These are phyloP conservation scores for Eilema caniola DNA, from an alignment of 2,888 invertebrate genomes.

Conservation along the genomic window DNA sequence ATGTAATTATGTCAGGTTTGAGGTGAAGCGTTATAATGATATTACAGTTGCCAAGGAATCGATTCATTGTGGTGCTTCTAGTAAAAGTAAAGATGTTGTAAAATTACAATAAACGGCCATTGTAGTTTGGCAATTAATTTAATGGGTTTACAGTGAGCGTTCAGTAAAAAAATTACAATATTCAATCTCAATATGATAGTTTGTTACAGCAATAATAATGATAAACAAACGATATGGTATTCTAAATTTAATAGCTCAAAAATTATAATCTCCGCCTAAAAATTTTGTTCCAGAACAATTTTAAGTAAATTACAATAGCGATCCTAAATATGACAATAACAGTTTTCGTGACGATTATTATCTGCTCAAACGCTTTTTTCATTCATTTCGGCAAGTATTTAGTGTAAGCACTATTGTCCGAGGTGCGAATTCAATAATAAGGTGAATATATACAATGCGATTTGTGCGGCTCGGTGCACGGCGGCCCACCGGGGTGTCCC, in stretches of 20 bases:
- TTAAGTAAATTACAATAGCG: slow-evolving; percentile 20
- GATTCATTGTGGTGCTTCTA: slow-evolving; percentile 42
- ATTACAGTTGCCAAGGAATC: slow-evolving; percentile 57
- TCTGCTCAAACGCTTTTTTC: slow-evolving; percentile 52
- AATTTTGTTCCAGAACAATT: slow-evolving; percentile 18
- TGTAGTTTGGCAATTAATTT: slow-evolving; percentile 36
- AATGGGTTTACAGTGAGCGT: slow-evolving; percentile 22
- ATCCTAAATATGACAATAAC: slow-evolving; percentile 43
- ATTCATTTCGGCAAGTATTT: slow-evolving; percentile 49
- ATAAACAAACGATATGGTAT: slow-evolving; percentile 6
- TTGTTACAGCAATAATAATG: neutral
- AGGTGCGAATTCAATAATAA: slow-evolving; percentile 80
- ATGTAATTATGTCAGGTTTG: slow-evolving; percentile 73
- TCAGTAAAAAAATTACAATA: slow-evolving; percentile 21
- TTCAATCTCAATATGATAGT: slow-evolving; percentile 11
- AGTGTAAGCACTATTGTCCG: slow-evolving; percentile 56
- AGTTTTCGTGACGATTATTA: slow-evolving; percentile 51
- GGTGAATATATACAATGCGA: slow-evolving; percentile 64
- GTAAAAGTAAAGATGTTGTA: slow-evolving; percentile 30
- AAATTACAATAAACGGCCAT: slow-evolving; percentile 36
- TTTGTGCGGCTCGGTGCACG: slow-evolving; percentile 48
- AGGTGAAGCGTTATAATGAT: slow-evolving; percentile 68
- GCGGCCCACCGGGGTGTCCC: slow-evolving; percentile 65
- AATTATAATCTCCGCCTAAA: slow-evolving; percentile 5
- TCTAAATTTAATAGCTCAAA: slow-evolving; percentile 1